Evolutionary conservation across 2,888 invertebrate species (phyloP), one percentile per base, ranked within the genome.

Genomic region (Sminthurides aquaticus): DNA sequence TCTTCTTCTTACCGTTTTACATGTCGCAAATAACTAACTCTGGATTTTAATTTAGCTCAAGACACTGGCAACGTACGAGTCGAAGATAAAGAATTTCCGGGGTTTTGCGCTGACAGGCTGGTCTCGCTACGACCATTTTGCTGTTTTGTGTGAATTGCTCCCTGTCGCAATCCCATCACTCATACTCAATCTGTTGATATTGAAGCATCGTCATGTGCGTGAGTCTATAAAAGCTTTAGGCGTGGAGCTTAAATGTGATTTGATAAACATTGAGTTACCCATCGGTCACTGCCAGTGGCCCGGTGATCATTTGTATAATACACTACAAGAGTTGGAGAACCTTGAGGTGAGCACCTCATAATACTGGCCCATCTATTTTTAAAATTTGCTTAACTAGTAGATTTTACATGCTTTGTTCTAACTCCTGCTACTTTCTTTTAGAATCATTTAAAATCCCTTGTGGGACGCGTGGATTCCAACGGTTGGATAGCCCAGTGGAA

Each of bases 401-500:
- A 20, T 58, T 48, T 24, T 26, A 57, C 25, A 28, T 8, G 8
- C 18, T 58, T 11, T 28, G n/a, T n/a, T n/a, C 57, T n/a, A 43
- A 11, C 18, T 2, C 25, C 26, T 26, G 11, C 43, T 43, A 22
- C 15, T 25, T 57, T 25, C 25, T 25, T 57, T 5, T 26, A 68
- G 65, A 60, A 57, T 20, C 64, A 66, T 43, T 34, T 61, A 2
- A 59, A 49, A 2, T 26, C 29, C 5, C 52, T 63, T 2, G 28
- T 49, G 1, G 3, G 73, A 70, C 5, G 74, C 72, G 57, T 65
- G 75, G 54, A 59, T 22, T 59, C 54, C 34, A 75, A 77, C 64
- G 80, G 86, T 29, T 88, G 88, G 88, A 81, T 89, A 81, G 86
- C 87, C 25, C 82, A 84, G 29, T 88, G 87, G 77, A 87, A 87